Conservation (phyloP, 1,140 invertebrate genomes). For the Cyphomyrmex costatus region DNA sequence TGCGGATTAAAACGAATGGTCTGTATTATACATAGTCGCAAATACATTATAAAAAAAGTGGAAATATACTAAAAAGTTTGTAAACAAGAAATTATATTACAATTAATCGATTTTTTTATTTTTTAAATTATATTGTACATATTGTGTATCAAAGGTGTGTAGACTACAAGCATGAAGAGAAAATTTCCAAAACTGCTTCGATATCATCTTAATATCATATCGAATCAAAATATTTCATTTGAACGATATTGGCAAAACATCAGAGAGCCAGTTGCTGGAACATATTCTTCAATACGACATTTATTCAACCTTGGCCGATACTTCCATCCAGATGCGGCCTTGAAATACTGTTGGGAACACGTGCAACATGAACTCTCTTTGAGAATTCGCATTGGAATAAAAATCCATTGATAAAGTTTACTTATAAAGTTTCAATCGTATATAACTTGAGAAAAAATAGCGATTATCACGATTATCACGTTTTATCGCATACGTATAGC, state of each 20-base stretch:
- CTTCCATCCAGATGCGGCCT: constrained; percentile 14
- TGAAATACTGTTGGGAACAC: not conserved
- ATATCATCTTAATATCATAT: not conserved
- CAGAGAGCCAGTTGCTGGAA: constrained; percentile 9
- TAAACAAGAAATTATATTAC: not conserved
- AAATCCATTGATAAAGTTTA: constrained; percentile 22
- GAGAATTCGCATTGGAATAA: constrained; percentile 21
- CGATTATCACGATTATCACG: not conserved
- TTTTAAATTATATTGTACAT: not conserved
- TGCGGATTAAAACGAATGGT: not conserved
- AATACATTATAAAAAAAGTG: not conserved
- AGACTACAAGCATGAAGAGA: not conserved
- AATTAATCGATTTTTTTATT: not conserved
- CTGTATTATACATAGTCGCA: not conserved
- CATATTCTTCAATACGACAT: constrained; percentile 9
- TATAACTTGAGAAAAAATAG: constrained; percentile 4
- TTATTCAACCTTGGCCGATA: constrained; percentile 68
- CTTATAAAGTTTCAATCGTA: constrained; percentile 23
- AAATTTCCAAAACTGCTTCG: not conserved
- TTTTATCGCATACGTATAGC: not conserved
- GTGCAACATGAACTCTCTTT: constrained; percentile 35
- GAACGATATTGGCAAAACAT: constrained; percentile 7
- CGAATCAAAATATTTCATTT: constrained; percentile 2
- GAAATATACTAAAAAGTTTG: not conserved
- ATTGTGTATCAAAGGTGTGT: not conserved